Conservation (phyloP, 2,888 invertebrate genomes). For the Steinernema carpocapsae region DNA sequence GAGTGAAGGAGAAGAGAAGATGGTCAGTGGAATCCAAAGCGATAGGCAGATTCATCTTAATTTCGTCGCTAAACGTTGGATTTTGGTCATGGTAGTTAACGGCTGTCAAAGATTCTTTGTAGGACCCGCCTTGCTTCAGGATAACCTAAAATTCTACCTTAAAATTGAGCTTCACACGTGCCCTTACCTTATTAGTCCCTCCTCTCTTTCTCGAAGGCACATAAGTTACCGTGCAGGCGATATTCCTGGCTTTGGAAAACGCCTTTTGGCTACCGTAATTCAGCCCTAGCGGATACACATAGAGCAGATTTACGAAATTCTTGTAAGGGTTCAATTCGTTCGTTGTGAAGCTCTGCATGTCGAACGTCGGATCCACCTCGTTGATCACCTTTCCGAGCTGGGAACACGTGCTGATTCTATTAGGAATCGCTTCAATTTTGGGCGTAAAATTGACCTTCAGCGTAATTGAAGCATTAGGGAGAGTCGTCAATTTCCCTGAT, state of each 20-base stretch:
- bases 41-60: slow-evolving; percentile 87
- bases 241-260: slow-evolving; percentile 81
- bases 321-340: slow-evolving; percentile 74
- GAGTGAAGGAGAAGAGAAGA: slow-evolving; percentile 90
- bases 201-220: slow-evolving; percentile 71
- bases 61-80: slow-evolving; percentile 70
- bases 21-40: slow-evolving; percentile 86
- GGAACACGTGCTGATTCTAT: not conserved
- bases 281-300: slow-evolving; percentile 82
- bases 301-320: slow-evolving; percentile 85
- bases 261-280: slow-evolving; percentile 63
- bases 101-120: slow-evolving; percentile 34
- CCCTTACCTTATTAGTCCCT: slow-evolving; percentile 69
- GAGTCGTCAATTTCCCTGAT: slow-evolving; percentile 44
- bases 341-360: slow-evolving; percentile 73
- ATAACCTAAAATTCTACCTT: not conserved
- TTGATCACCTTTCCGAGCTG: slow-evolving; percentile 68
- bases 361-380: slow-evolving; percentile 74
- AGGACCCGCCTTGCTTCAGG: not conserved
- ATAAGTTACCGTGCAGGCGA: slow-evolving; percentile 86
- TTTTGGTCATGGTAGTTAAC: slow-evolving; percentile 67
- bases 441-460: slow-evolving; percentile 32
- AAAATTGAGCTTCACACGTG: slow-evolving; percentile 52
- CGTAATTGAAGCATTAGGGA: slow-evolving; percentile 45
- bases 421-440: not conserved